Evolutionary conservation across 2,113 vertebrate species (phyloP), one percentile per base, ranked within the genome.

Genomic region (Festucalex cinctus): DNA sequence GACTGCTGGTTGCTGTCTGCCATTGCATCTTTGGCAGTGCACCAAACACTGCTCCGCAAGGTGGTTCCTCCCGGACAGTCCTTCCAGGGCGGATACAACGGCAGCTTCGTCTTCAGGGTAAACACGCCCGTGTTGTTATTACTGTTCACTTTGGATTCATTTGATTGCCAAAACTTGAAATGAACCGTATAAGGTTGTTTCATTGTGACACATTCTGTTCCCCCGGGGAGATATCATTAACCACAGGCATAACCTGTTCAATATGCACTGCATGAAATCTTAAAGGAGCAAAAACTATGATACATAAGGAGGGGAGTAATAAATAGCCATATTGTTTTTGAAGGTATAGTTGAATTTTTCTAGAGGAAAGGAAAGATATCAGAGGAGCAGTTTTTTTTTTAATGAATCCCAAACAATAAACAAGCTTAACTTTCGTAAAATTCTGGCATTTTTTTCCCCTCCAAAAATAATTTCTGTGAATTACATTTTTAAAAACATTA

Each of bases 1-100:
- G 92, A 93, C 73, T 93, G 93, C 82, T 93, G 93, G 93, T 68
- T 93, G 3, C 86, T 93, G 1, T 90, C 93, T 0, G 91, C 90
- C 0, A 88, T 93, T 28, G 85, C 92, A 0, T 93, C 92, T 49
- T 85, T 93, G 14, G 86, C 88, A 1, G 9, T 90, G 28, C 41
- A 89, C 60, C 82, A 5, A 0, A 51, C 67, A 7, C 90, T 93
- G 17, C 83, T 93, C 20, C 14, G 88, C 41, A 86, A 76, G 16
- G 91, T 93, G 0, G 68, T 93, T 4, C 91, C 91, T 24, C n/a
- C 14, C 0, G 71, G 13, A 2, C 91, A 93, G 76, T 83, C 76
- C 66, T 93, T 93, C 68, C 72, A 87, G 24, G 35, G 79, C 0
- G 81, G 72, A 1, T 93, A 93, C 78, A 86, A 71, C 0, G 93